Evolutionary conservation across 2,113 vertebrate genomes (phyloP).

Genomic region (Erpornis zantholeuca): DNA sequence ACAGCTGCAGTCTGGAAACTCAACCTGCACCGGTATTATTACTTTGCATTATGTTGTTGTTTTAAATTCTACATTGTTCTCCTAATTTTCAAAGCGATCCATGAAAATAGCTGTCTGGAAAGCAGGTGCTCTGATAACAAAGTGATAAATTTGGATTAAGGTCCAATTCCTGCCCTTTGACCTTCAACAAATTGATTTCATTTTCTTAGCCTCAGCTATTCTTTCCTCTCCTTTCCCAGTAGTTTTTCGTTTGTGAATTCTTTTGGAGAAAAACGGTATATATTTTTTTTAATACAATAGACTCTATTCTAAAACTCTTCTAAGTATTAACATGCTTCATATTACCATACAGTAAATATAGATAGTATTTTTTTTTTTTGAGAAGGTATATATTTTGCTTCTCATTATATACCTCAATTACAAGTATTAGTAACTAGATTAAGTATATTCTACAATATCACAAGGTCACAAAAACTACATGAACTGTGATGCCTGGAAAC

Average conservation of each 20-base stretch:
- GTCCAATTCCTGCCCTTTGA: background rate
- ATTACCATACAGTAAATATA: background rate
- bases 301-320: background rate
- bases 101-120: background rate
- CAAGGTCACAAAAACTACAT: background rate
- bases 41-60: too few relatives aligned
- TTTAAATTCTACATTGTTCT: too few relatives aligned
- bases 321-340: background rate
- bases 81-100: background rate
- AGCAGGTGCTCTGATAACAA: background rate
- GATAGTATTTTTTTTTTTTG: background rate
- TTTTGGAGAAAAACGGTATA: background rate
- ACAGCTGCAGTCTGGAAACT: too few relatives aligned
- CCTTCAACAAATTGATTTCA: background rate
- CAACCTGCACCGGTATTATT: too few relatives aligned
- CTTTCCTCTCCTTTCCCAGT: background rate
- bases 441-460: background rate
- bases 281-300: background rate
- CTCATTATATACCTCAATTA: background rate
- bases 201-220: background rate
- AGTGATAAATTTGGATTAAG: background rate
- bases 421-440: background rate
- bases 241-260: background rate
- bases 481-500: background rate
- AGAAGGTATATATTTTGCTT: background rate